These are phyloP conservation scores for Melinopterus prodromus DNA, from an alignment of 2,888 invertebrate genomes.

Conservation along the genomic window DNA sequence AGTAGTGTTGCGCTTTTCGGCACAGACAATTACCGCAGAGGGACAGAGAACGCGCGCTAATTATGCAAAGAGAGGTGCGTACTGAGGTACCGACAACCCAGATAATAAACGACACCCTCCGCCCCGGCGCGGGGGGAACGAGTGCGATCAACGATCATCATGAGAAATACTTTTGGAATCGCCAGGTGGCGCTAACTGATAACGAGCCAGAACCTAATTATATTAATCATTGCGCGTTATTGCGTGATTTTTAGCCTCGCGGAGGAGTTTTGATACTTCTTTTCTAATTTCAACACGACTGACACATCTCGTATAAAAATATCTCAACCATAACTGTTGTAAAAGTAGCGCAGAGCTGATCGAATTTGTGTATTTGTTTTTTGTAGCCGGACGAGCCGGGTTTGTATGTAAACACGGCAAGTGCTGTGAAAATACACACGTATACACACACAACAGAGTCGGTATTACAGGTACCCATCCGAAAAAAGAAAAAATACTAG, in stretches of 20 bases:
- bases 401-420: slow-evolving; percentile 47
- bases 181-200: background rate
- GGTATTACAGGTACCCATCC: slow-evolving; percentile 37
- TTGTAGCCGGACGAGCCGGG: slow-evolving; percentile 29
- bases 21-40: slow-evolving; percentile 30
- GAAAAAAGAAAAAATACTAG: slow-evolving; percentile 25
- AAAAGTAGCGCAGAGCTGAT: slow-evolving; percentile 37
- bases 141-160: background rate
- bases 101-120: background rate
- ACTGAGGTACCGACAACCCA: background rate
- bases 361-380: slow-evolving; percentile 44
- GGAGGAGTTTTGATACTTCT: background rate
- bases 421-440: slow-evolving; percentile 45
- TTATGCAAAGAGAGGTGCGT: background rate
- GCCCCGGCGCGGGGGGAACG: too few relatives aligned
- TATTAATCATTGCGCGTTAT: background rate
- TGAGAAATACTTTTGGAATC: background rate
- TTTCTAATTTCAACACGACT: slow-evolving; percentile 4
- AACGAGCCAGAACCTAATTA: background rate
- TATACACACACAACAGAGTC: background rate
- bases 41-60: slow-evolving; percentile 10
- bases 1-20: slow-evolving; percentile 29
- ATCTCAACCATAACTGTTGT: slow-evolving; percentile 40
- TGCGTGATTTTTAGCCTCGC: background rate
- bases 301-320: slow-evolving; percentile 36